phyloP scores from a whole-genome alignment of 2,888 invertebrate species.

The Abrostola tripartita region DNA sequence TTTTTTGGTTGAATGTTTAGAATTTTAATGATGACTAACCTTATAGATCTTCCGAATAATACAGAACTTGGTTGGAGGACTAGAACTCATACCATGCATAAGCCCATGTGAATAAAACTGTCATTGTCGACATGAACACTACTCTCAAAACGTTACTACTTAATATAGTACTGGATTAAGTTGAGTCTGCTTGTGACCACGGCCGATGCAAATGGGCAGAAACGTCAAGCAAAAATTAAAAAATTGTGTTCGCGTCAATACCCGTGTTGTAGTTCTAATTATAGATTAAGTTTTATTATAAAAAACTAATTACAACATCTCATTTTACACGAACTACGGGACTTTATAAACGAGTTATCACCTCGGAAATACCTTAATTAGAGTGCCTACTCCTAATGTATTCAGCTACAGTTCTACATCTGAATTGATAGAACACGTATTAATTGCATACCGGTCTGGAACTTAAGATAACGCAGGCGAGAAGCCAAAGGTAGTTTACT shows the following conservation, averaged over 20 bases:
- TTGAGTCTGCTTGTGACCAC: no score
- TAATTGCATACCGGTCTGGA: conserved; percentile 50
- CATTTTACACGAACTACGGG: conserved; percentile 8
- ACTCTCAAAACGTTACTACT: no score
- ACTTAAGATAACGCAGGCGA: conserved; percentile 44
- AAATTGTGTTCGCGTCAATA: no score
- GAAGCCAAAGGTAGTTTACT: conserved; percentile 25
- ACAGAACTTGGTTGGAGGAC: no score
- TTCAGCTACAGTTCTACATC: conserved; percentile 38
- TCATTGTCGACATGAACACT: no score
- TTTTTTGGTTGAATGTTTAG: conserved; percentile 8
- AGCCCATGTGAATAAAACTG: no score
- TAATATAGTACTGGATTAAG: no score
- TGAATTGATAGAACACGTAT: conserved; percentile 50
- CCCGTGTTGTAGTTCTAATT: no score
- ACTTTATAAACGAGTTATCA: conserved; percentile 22
- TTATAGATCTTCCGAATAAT: not conserved
- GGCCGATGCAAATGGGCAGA: no score
- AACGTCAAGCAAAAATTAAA: no score
- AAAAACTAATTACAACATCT: not conserved
- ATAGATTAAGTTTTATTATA: no score
- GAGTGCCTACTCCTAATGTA: conserved; percentile 30
- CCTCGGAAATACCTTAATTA: conserved; percentile 42
- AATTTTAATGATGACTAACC: conserved; percentile 1
- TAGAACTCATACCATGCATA: no score